A percentile compares a stretch with the other conserved stretches of the same genome.
phyloP scores from a whole-genome alignment of 2,888 invertebrate genomes.

The Hedya salicella region DNA sequence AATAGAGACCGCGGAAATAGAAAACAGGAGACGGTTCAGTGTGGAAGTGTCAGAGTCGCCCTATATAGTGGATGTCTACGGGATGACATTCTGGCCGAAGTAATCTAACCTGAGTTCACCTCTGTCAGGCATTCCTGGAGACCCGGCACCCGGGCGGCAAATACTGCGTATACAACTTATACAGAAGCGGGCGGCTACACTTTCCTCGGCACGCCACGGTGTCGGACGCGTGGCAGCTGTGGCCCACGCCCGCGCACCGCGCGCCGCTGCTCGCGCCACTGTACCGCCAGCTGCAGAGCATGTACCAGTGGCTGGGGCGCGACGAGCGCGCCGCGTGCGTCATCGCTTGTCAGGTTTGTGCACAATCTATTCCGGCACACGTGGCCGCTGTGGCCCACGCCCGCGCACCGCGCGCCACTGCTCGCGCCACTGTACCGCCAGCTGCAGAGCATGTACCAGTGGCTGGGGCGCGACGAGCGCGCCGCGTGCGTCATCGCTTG shows the following conservation, averaged over 20 bases:
- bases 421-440: too few relatives aligned
- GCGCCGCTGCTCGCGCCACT: slow-evolving; percentile 93
- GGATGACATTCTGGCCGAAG: too few relatives aligned
- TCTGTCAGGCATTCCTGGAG: slow-evolving; percentile 87
- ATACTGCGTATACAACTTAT: slow-evolving; percentile 94
- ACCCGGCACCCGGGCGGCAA: slow-evolving; percentile 90
- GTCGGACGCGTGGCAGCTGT: slow-evolving; percentile 86
- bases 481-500: too few relatives aligned
- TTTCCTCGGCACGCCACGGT: slow-evolving; percentile 85
- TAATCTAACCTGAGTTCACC: too few relatives aligned
- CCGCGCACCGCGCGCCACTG: too few relatives aligned
- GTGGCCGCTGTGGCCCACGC: too few relatives aligned
- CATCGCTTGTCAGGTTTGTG: slow-evolving; percentile 91
- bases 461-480: too few relatives aligned
- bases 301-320: slow-evolving; percentile 93
- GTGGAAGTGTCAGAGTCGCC: too few relatives aligned
- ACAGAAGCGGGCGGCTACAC: slow-evolving; percentile 79
- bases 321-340: slow-evolving; percentile 93
- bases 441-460: too few relatives aligned
- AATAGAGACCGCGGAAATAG: too few relatives aligned
- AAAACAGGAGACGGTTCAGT: too few relatives aligned
- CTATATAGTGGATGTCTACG: too few relatives aligned
- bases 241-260: slow-evolving; percentile 86
- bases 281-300: slow-evolving; percentile 93
- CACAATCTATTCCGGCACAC: neutral